Percentiles rank a stretch among this genome's conserved stretches.
These are phyloP conservation scores for Drosophila punjabiensis DNA, from an alignment of 1,140 invertebrate species.

Conservation along the genomic window DNA sequence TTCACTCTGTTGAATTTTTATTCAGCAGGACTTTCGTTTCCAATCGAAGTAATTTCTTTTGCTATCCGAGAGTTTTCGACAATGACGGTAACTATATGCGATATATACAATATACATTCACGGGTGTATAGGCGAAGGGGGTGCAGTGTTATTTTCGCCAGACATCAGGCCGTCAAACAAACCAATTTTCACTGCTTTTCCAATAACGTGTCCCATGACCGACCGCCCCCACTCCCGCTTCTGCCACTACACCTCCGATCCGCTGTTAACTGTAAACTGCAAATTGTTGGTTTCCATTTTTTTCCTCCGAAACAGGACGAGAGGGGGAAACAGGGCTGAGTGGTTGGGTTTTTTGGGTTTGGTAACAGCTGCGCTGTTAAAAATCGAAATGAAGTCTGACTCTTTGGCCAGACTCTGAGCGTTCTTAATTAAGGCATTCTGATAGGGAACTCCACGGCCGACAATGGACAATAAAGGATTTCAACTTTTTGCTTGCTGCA, in stretches of 20 bases:
- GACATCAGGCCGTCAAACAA: conserved; percentile 79
- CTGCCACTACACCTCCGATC: conserved; percentile 10
- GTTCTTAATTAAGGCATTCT: conserved; percentile 81
- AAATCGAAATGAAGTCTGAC: conserved; percentile 63
- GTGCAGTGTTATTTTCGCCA: conserved; percentile 49
- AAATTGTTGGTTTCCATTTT: conserved; percentile 76
- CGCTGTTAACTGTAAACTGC: conserved; percentile 72
- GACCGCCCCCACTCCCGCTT: neutral
- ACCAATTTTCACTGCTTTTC: conserved; percentile 79
- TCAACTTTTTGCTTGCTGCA: conserved; percentile 34
- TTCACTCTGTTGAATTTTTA: conserved; percentile 1
- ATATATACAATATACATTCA: conserved; percentile 33
- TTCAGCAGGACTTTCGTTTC: conserved; percentile 6
- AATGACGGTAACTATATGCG: conserved; percentile 47
- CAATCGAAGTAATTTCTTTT: conserved; percentile 38
- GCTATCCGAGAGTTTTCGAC: conserved; percentile 43
- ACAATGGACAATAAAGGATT: conserved; percentile 73
- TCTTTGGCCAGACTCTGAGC: conserved; percentile 51
- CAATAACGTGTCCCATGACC: conserved; percentile 66
- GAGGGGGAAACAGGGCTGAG: conserved; percentile 28
- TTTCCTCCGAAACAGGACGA: conserved; percentile 22
- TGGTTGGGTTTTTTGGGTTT: conserved; percentile 46
- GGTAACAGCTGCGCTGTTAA: conserved; percentile 61
- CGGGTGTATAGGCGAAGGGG: neutral
- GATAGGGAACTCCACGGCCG: conserved; percentile 59